These are phyloP conservation scores for Embidobia sp. DNA, from an alignment of 2,888 invertebrate species.

Conservation along the genomic window DNA sequence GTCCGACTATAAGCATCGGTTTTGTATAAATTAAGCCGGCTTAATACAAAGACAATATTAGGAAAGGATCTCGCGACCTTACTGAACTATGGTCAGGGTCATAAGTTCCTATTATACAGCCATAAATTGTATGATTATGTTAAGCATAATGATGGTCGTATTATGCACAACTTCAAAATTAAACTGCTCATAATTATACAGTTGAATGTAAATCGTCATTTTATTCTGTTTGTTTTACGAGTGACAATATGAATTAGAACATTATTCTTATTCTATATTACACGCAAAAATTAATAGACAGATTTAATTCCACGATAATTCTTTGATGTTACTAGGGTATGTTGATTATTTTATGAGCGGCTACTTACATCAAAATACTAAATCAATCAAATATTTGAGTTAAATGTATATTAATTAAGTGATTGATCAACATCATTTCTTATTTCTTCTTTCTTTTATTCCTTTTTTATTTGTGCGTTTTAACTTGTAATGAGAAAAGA, in stretches of 20 bases:
- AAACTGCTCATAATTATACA: conserved; percentile 53
- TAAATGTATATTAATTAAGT: no score
- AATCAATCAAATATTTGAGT: no score
- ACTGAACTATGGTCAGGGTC: conserved; percentile 64
- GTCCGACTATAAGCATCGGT: conserved; percentile 36
- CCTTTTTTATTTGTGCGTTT: no score
- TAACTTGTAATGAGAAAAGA: no score
- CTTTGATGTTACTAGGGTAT: no score
- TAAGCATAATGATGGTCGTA: conserved; percentile 60
- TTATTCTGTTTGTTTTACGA: conserved; percentile 42
- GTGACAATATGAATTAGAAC: conserved; percentile 30
- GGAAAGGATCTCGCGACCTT: conserved; percentile 65
- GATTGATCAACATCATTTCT: no score
- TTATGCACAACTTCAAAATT: conserved; percentile 59
- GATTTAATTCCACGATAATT: no score
- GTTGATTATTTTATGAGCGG: no score
- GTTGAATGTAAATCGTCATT: conserved; percentile 45
- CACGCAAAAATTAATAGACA: no score
- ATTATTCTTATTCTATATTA: neutral
- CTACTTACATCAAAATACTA: no score
- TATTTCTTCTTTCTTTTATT: no score
- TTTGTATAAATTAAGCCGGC: conserved; percentile 65
- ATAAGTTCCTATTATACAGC: conserved; percentile 62
- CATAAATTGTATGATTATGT: conserved; percentile 73
- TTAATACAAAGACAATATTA: conserved; percentile 68